Base-by-base conservation (phyloP, 2,113 vertebrate genomes). In the Epinephelus cyanopodus region DNA sequence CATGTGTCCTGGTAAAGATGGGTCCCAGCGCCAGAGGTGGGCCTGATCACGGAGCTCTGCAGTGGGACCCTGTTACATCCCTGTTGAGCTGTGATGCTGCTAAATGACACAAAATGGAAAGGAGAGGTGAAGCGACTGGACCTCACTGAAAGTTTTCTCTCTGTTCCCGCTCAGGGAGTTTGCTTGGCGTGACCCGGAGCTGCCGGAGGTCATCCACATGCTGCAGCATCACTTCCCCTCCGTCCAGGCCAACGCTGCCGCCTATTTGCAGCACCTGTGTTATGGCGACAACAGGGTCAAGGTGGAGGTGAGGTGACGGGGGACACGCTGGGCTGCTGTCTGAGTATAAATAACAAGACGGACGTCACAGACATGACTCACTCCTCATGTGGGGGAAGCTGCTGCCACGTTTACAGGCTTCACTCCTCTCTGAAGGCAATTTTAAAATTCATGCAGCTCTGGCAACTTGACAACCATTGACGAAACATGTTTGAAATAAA, bases 211-310 rank as follows among this genome's bases (percentile, higher is more conserved):
- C 57, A 96, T 96, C 85, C 95, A 95, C 90, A 96, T 96, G 95
- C 90, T 96, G 82, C 95, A 95, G 93, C 95, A 96, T 71, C 95
- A 95, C 88, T 99, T 99, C 89, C 98, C 98, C 0, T 99, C 98
- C 0, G 98, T 99, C 19, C 98, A 99, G 90, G 97, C 97, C 81
- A 99, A 99, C 0, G 98, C 98, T 0, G 98, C 98, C 0, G 98
- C 98, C 77, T 99, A 99, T 71, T 89, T 99, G 89, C 98, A 99
- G 95, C 98, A 99, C 92, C 93, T 99, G 84, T 99, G 98, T 93
- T 99, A 99, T 95, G 97, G 98, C 2, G 98, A 99, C 90, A 98
- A 98, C 95, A 94, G 97, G 88, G 95, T 98, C 37, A 99, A 99
- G 85, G 95, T 95, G 5, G 98, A 99, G 98, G 95, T 95, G 50